Evolutionary conservation across 2,113 vertebrate species (phyloP).

Genomic region (Ifrita kowaldi): DNA sequence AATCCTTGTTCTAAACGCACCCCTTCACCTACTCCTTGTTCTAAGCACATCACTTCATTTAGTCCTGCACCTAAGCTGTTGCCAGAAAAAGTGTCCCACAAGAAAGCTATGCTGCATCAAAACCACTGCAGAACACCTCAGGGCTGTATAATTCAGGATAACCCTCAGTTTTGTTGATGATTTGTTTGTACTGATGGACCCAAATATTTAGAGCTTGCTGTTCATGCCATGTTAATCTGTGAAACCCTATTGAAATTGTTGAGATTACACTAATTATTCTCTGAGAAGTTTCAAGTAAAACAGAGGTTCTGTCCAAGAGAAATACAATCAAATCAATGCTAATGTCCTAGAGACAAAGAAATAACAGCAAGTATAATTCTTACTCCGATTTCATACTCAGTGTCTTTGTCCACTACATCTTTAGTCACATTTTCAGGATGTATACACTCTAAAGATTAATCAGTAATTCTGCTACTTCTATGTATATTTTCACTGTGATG

Average conservation of each 20-base stretch:
- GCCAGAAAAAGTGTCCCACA: not conserved
- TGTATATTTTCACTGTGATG: not conserved
- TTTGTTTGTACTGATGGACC: not conserved
- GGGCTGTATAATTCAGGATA: not conserved
- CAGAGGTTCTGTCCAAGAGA: not conserved
- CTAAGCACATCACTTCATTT: not conserved
- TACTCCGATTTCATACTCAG: not conserved
- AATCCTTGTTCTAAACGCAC: not conserved
- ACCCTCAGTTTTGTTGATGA: not conserved
- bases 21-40: not conserved
- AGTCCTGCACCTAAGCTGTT: not conserved
- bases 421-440: not conserved
- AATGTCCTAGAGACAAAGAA: not conserved
- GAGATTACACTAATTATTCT: not conserved
- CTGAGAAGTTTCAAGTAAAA: not conserved
- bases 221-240: not conserved
- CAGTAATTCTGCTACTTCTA: not conserved
- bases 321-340: not conserved
- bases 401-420: not conserved
- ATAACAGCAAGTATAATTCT: not conserved
- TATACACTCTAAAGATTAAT: not conserved
- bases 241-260: not conserved
- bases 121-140: not conserved
- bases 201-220: not conserved
- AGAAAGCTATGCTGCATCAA: not conserved